Conservation (phyloP, 2,888 invertebrate species). For the Dexiosoma caninum region DNA sequence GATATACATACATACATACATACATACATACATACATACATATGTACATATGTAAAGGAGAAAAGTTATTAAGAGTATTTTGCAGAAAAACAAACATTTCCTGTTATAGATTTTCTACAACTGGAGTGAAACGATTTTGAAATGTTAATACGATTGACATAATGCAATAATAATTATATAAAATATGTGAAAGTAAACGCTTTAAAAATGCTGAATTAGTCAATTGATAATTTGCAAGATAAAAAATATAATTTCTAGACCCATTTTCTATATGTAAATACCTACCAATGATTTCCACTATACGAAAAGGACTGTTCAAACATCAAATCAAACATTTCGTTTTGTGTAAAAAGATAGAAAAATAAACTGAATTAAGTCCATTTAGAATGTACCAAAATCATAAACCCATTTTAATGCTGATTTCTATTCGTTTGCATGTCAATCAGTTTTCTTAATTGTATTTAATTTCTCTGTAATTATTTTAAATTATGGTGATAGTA, state of each 20-base stretch:
- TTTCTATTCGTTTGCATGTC: constrained; percentile 6
- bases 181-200: neutral
- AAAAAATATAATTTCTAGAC: neutral
- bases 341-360: neutral
- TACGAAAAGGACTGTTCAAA: neutral
- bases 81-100: constrained; percentile 26
- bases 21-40: no score
- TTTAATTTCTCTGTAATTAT: constrained; percentile 39
- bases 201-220: neutral
- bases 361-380: neutral
- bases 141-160: constrained; percentile 5
- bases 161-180: neutral
- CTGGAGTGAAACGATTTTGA: constrained; percentile 29
- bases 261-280: neutral
- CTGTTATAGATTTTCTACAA: constrained; percentile 42
- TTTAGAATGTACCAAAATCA: constrained; percentile 6
- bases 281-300: neutral
- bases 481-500: constrained; percentile 17
- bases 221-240: no score
- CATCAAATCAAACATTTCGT: constrained; percentile 25
- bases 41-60: no score
- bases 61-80: neutral
- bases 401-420: constrained; percentile 12
- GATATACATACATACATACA: no score
- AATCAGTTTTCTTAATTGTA: constrained; percentile 28